These are phyloP conservation scores for Onychostoma macrolepis DNA, from an alignment of 2,113 vertebrate genomes.

Conservation along the genomic window DNA sequence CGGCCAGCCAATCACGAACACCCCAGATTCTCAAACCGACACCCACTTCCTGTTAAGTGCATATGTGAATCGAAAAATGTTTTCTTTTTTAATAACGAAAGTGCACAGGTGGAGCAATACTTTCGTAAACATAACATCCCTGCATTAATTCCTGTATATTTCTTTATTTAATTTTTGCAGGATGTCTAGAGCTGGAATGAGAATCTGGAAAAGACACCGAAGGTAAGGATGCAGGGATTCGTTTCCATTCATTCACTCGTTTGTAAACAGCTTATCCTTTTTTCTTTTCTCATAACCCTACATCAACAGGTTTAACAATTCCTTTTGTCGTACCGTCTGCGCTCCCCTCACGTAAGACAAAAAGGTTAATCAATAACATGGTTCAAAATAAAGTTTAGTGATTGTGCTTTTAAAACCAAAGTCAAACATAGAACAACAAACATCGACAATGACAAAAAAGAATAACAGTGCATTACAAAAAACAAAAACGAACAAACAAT, in stretches of 20 bases:
- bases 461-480: slow-evolving; percentile 99
- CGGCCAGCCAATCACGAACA: slow-evolving; percentile 64
- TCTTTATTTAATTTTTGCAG: slow-evolving; percentile 14
- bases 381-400: slow-evolving; percentile 99
- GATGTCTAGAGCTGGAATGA: slow-evolving; percentile 61
- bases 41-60: slow-evolving; percentile 76
- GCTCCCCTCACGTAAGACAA: slow-evolving; percentile 92
- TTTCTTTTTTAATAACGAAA: slow-evolving; percentile 57
- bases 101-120: slow-evolving; percentile 72
- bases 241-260: slow-evolving; percentile 70
- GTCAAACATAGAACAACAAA: slow-evolving; percentile 81
- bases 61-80: slow-evolving; percentile 70
- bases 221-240: slow-evolving; percentile 59
- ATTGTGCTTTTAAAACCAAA: slow-evolving; percentile 99
- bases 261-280: slow-evolving; percentile 74
- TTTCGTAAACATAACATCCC: slow-evolving; percentile 73
- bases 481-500: slow-evolving; percentile 76
- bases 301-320: slow-evolving; percentile 89
- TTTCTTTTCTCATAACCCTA: slow-evolving; percentile 71
- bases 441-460: slow-evolving; percentile 79
- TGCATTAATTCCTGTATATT: slow-evolving; percentile 65
- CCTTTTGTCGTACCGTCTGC: slow-evolving; percentile 82
- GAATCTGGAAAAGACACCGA: slow-evolving; percentile 68
- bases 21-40: slow-evolving; percentile 71
- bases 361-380: slow-evolving; percentile 99